A percentile compares a stretch with the other conserved stretches of the same genome.
phyloP scores from a whole-genome alignment of 2,113 vertebrate genomes.

The Castor canadensis region DNA sequence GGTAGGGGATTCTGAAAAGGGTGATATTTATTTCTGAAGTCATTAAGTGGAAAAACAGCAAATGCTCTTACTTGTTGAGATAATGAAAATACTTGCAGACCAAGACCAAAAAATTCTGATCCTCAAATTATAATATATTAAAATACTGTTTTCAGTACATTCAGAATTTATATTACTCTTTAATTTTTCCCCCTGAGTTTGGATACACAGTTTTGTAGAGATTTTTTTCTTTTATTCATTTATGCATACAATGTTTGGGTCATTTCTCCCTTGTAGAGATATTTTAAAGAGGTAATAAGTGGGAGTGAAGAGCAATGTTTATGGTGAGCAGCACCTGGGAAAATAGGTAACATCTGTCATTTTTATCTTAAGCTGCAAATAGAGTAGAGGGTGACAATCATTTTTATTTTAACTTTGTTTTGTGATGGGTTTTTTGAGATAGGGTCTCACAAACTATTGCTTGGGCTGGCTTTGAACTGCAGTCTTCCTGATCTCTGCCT shows the following conservation, averaged over 20 bases:
- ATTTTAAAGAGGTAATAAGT: constrained; percentile 63
- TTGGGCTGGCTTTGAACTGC: too few relatives aligned
- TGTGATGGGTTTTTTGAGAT: too few relatives aligned
- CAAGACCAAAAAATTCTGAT: neutral
- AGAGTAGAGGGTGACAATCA: too few relatives aligned
- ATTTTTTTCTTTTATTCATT: too few relatives aligned
- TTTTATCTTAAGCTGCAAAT: neutral
- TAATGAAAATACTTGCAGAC: constrained; percentile 18
- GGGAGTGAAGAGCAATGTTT: constrained; percentile 16
- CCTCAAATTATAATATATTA: constrained; percentile 45
- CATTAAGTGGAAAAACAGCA: neutral
- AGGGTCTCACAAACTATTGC: too few relatives aligned
- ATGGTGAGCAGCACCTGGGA: constrained; percentile 36
- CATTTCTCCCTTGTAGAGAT: constrained; percentile 4
- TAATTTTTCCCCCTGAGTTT: constrained; percentile 66
- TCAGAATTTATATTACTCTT: constrained; percentile 68
- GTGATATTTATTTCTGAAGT: constrained; percentile 20
- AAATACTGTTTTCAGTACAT: constrained; percentile 48
- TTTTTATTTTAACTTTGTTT: too few relatives aligned
- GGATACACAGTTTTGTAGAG: constrained; percentile 65
- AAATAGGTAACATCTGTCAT: neutral
- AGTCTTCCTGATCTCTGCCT: too few relatives aligned
- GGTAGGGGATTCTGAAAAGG: neutral
- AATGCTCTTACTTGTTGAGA: neutral
- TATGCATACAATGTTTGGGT: too few relatives aligned